These are phyloP conservation scores for Melanostoma mellinum DNA, from an alignment of 2,888 invertebrate genomes.

Conservation along the genomic window DNA sequence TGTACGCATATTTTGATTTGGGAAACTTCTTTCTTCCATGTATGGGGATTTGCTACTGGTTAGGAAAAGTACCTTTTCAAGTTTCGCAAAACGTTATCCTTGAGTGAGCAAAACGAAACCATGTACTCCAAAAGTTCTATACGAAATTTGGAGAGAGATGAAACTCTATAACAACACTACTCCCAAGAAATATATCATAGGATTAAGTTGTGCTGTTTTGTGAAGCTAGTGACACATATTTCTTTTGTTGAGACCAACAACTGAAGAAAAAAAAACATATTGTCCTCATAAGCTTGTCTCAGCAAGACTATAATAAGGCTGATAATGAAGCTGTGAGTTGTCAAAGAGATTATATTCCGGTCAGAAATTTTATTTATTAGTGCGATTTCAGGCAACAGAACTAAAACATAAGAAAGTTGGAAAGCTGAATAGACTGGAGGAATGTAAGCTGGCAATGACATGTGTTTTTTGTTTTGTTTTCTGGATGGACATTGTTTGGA, in stretches of 20 bases:
- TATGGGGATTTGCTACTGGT: no score
- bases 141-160: not conserved
- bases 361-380: slow-evolving; percentile 26
- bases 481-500: not conserved
- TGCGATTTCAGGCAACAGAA: not conserved
- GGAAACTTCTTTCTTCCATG: no score
- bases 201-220: slow-evolving; percentile 27
- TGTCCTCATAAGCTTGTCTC: slow-evolving; percentile 15
- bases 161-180: slow-evolving; percentile 18
- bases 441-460: not conserved
- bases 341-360: slow-evolving; percentile 29
- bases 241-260: slow-evolving; percentile 18
- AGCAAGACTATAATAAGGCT: slow-evolving; percentile 3
- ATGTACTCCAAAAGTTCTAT: not conserved
- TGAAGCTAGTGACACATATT: slow-evolving; percentile 35
- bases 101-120: no score
- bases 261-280: slow-evolving; percentile 3
- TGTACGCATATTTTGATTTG: not conserved
- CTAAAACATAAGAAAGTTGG: not conserved
- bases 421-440: not conserved
- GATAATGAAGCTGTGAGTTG: slow-evolving; percentile 5
- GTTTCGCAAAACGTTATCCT: not conserved
- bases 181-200: not conserved
- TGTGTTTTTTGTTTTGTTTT: not conserved
- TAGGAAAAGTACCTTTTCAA: not conserved